Percentiles rank a stretch among this genome's conserved stretches.
Conservation (phyloP, 2,888 invertebrate species). For the Leuctra nigra region DNA sequence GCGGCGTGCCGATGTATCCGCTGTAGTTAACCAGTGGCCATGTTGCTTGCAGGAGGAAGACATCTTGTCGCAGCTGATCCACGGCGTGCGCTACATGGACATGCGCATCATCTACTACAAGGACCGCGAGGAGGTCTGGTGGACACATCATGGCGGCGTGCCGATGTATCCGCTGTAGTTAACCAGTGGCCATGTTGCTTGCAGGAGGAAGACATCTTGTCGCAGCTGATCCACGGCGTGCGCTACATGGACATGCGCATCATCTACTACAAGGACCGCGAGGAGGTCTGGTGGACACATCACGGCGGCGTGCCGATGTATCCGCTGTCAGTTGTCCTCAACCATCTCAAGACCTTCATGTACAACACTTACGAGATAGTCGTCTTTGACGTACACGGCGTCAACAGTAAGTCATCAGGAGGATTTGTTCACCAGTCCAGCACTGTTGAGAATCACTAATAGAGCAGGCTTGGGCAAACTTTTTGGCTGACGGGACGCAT, state of each 20-base stretch:
- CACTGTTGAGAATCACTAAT: no score
- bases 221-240: conserved; percentile 53
- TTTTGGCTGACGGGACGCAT: no score
- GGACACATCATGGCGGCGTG: conserved; percentile 50
- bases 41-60: conserved; percentile 53
- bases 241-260: conserved; percentile 55
- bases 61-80: conserved; percentile 50
- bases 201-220: conserved; percentile 50
- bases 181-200: no score
- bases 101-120: conserved; percentile 50
- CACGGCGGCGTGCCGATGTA: conserved; percentile 48
- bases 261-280: conserved; percentile 41
- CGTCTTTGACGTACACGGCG: conserved; percentile 48
- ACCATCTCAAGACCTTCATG: conserved; percentile 49
- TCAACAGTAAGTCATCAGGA: not conserved
- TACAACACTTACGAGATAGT: conserved; percentile 51
- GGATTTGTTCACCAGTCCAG: no score
- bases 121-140: conserved; percentile 35
- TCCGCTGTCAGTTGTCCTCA: conserved; percentile 44
- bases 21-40: no score
- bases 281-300: conserved; percentile 44
- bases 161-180: no score
- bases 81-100: conserved; percentile 55
- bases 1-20: conserved; percentile 44
- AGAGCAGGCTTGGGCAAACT: no score